Conservation (phyloP, 64 coral and sea anemone species). For the Stichodactyla mertensii region DNA sequence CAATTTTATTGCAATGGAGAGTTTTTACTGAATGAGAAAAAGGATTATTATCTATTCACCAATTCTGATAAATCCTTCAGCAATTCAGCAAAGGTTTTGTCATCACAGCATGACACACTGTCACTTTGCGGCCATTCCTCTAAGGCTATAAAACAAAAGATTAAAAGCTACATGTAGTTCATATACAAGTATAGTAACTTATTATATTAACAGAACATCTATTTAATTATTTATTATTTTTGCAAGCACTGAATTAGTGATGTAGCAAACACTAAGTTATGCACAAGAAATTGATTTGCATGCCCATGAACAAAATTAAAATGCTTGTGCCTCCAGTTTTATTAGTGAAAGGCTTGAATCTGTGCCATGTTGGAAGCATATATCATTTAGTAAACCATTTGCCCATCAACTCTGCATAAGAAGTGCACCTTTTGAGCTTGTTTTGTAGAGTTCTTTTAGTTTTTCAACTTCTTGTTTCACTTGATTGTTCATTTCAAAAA, state of each 20-base stretch:
- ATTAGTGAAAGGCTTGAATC: too few species aligned
- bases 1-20: not conserved
- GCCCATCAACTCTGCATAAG: not conserved
- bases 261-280: too few species aligned
- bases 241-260: too few species aligned
- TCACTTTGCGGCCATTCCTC: conserved; percentile 26
- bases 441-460: conserved; percentile 13
- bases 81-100: not conserved
- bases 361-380: too few species aligned
- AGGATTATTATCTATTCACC: not conserved
- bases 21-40: not conserved
- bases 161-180: not conserved
- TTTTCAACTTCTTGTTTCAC: conserved; percentile 20
- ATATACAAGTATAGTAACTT: too few species aligned
- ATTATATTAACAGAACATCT: too few species aligned
- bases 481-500: not conserved
- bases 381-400: not conserved
- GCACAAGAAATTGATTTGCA: too few species aligned
- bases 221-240: too few species aligned
- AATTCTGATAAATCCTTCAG: conserved; percentile 1
- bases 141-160: not conserved
- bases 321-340: too few species aligned
- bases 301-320: too few species aligned
- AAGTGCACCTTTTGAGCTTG: conserved; percentile 7
- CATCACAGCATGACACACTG: not conserved